phyloP scores from a whole-genome alignment of 2,888 invertebrate genomes.

The Lingula anatina region DNA sequence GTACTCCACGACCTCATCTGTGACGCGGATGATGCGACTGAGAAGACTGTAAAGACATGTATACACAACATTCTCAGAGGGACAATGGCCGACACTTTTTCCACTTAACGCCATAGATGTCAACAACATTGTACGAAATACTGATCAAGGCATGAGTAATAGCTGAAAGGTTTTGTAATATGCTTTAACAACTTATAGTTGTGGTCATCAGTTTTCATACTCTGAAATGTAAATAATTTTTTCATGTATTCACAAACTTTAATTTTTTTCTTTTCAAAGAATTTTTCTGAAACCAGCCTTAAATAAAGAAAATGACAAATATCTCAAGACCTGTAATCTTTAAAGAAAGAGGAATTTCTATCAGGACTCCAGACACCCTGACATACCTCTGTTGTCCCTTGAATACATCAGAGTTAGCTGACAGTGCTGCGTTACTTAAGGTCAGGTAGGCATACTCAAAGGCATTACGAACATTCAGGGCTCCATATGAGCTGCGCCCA shows the following conservation, averaged over 20 bases:
- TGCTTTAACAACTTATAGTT: neutral
- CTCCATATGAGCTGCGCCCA: slow-evolving; percentile 93
- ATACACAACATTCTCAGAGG: too few relatives aligned
- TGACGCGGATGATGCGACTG: slow-evolving; percentile 86
- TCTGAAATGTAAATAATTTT: too few relatives aligned
- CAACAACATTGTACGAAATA: neutral
- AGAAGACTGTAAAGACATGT: slow-evolving; percentile 61
- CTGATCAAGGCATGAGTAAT: neutral
- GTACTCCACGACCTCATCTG: slow-evolving; percentile 82
- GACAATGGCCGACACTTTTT: neutral
- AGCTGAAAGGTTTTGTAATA: neutral
- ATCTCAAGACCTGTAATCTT: too few relatives aligned
- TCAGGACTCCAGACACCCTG: neutral
- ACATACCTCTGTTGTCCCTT: slow-evolving; percentile 8
- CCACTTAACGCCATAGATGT: neutral
- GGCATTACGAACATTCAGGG: slow-evolving; percentile 83
- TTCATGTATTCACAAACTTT: too few relatives aligned
- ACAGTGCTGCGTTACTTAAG: slow-evolving; percentile 53
- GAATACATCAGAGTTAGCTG: slow-evolving; percentile 30
- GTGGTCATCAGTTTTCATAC: too few relatives aligned
- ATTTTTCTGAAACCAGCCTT: too few relatives aligned
- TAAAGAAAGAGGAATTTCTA: too few relatives aligned
- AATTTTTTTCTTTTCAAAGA: too few relatives aligned
- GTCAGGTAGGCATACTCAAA: slow-evolving; percentile 93
- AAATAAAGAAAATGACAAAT: too few relatives aligned